Evolutionary conservation across 1,140 invertebrate species (phyloP), one percentile per base, ranked within the genome.

Genomic region (Cydia amplana): DNA sequence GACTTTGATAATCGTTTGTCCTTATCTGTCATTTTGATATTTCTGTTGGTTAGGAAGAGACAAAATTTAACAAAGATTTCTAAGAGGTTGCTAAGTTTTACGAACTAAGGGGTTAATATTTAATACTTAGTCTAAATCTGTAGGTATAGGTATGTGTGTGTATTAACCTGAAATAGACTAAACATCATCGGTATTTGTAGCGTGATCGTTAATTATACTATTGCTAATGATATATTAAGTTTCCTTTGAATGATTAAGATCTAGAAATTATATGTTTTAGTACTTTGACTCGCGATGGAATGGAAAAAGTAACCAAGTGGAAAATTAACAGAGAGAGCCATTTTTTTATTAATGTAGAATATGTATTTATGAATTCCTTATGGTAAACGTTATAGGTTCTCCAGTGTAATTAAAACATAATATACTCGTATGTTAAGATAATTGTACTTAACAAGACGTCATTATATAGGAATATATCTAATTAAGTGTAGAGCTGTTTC

Each of bases 151-250:
- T 32, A 32, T 32, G 32, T 32, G 32, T 32, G 32, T 32, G 32
- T 32, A 32, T 32, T 46, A 46, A 46, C 14, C 2, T 7, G 12
- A 55, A 55, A 7, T 18, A 1, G 7, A 55, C 51, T 55, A 55
- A 55, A 18, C n/a, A 18, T 18, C n/a, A 18, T 18, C 51, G 51
- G 43, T 51, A 51, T 4, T 23, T 60, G 55, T 60, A 60, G 18
- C 55, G 55, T 60, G 55, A 60, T 60, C 7, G 2, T 60, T 18
- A 60, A 23, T 60, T 60, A 23, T 60, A 10, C 18, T 60, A 60
- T 23, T 60, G 55, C n/a, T 60, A 60, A 60, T 60, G 23, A 60
- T 60, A 60, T 60, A 60, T 60, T 60, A 23, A 60, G 55, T 60
- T 18, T 60, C 55, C 20, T 60, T 23, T 5, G 2, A 60, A 60